Evolutionary conservation across 2,113 vertebrate genomes (phyloP).

Genomic region (Anoplopoma fimbria): DNA sequence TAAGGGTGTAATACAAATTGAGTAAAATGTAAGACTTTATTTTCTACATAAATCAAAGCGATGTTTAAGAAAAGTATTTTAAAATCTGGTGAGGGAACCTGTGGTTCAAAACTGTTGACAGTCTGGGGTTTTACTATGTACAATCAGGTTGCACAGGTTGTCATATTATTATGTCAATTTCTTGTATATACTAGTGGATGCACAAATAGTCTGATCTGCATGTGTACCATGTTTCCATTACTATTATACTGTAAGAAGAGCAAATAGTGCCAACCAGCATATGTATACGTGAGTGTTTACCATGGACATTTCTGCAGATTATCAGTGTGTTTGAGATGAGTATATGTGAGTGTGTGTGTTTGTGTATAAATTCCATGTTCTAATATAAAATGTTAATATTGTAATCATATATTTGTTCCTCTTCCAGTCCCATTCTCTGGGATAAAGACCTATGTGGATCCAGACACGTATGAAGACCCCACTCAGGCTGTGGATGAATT

Average conservation of each 20-base stretch:
- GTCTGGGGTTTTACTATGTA: background rate
- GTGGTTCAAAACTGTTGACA: background rate
- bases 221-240: background rate
- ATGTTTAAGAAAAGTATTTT: background rate
- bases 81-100: background rate
- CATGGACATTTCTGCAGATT: background rate
- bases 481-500: constrained; percentile 97
- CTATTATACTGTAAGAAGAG: background rate
- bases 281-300: background rate
- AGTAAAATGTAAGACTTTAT: background rate
- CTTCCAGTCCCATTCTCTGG: constrained; percentile 90
- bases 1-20: background rate
- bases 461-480: constrained; percentile 97
- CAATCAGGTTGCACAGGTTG: background rate
- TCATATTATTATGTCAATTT: background rate
- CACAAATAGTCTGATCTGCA: background rate
- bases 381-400: background rate
- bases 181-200: background rate
- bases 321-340: background rate
- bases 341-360: background rate
- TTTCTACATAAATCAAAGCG: background rate
- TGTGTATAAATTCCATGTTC: background rate
- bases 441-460: constrained; percentile 96
- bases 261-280: background rate
- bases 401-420: constrained; percentile 1